Base-by-base conservation (phyloP, 2,888 invertebrate species). In the Macrophya alboannulata region DNA sequence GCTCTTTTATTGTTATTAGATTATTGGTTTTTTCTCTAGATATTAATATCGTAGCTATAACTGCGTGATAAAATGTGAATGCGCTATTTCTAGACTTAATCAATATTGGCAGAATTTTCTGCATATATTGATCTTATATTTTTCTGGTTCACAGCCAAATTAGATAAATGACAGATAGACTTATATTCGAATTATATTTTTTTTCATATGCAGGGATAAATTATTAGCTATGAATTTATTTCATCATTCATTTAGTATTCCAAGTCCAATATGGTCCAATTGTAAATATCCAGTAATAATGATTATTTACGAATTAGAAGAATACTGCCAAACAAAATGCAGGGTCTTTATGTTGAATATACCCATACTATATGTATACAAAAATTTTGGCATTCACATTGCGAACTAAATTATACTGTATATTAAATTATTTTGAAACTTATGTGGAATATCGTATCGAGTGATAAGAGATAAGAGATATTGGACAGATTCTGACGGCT, bases 401-500 rank as follows among this genome's bases (percentile, higher is more conserved):
- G 31, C 12, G 37, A 55, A 77, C 31, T 25, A 55, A 77, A 43
- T 55, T 71, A 40, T 71, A 10, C 25, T 72, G 43, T 72, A 40
- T 43, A 43, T 37, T 1, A 48, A 76, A 17, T 76, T 76, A 6
- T 45, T 76, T 10, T 25, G 21, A 81, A 59, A 81, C 8, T n/a
- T n/a, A 62, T 62, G 25, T 59, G 43, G 25, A 40, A 21, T 62
- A 81, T 81, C 48, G 15, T 71, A 68, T 83, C 68, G 68, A 68
- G 45, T 83, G 51, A 83, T 68, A 62, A 21, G 21, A 74, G 45
- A 45, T 8, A 45, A 45, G n/a, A 77, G 37, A 79, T 71, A 85
- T 86, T 48, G 4, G 48, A 48, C 87, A 87, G 87, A 86, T 86
- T 88, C 87, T 86, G 86, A 45, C 84, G 86, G 87, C 55, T 74